Base-by-base conservation (phyloP, 2,888 invertebrate species). In the Sipunculus nudus region DNA sequence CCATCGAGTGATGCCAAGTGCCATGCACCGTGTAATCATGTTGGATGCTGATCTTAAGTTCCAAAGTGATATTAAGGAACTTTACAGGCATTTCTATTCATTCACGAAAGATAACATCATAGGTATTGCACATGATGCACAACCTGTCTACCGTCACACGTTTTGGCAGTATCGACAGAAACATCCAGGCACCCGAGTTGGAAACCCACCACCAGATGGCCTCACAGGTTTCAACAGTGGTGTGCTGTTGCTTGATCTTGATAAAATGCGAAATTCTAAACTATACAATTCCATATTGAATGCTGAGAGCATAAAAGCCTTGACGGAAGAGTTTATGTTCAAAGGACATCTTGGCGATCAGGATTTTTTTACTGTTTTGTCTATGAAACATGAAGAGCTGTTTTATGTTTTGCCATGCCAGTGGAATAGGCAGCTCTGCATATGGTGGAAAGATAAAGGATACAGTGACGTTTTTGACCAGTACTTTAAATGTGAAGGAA, bases 351-450 rank as follows among this genome's bases (percentile, higher is more conserved):
- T 93, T 29, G 92, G 92, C 1, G 92, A 93, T 82, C 92, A 93
- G 82, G 92, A 92, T 84, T 91, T 91, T 82, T 92, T 90, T 78
- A 90, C 91, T 0, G 81, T 92, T 32, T 75, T 92, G 10, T 89
- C 89, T 10, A 87, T 88, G 69, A 91, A 92, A 74, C 86, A 89
- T 72, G 89, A 90, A 6, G 86, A 89, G 65, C 81, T 92, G 46
- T 89, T 93, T 74, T 88, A 90, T 78, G 87, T 88, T 16, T 82
- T 93, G 43, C 89, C 91, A 61, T 93, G 93, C 77, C 87, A 88
- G 3, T 92, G 92, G 89, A 93, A 93, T 81, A 85, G 91, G 50
- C 92, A 93, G 79, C 82, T 93, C 58, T 93, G 92, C 78, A 88
- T 88, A 0, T 92, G 92, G 92, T 93, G 92, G 92, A 86, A 87